phyloP scores from a whole-genome alignment of 2,797 vertebrate species.

The Danio tinwini region DNA sequence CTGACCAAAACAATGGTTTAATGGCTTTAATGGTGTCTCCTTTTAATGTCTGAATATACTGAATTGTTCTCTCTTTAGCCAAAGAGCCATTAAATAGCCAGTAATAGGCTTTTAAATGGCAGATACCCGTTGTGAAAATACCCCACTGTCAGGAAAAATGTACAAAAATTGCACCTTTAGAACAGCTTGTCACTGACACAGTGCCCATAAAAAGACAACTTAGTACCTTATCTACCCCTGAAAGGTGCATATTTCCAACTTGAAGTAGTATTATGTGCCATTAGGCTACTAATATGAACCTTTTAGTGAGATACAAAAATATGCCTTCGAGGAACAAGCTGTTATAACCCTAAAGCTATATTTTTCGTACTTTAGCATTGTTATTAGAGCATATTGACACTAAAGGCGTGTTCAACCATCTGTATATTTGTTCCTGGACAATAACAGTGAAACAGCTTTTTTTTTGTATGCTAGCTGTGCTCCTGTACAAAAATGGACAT shows the following conservation, averaged over 20 bases:
- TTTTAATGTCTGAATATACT: background rate
- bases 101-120: background rate
- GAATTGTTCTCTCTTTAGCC: background rate
- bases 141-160: background rate
- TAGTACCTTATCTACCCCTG: background rate
- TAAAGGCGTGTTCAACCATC: background rate
- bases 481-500: background rate
- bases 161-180: background rate
- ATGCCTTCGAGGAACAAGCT: background rate
- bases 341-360: background rate
- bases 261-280: background rate
- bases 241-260: background rate
- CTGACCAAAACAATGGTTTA: background rate
- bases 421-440: background rate
- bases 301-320: background rate
- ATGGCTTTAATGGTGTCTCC: background rate
- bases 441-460: background rate
- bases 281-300: background rate
- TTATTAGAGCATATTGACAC: conserved; percentile 8
- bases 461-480: background rate
- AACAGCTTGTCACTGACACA: background rate
- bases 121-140: background rate
- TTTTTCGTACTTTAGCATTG: background rate
- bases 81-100: conserved; percentile 3
- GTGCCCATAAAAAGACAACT: background rate